Percentiles rank a stretch among this genome's conserved stretches.
Conservation (phyloP, 2,888 invertebrate species). For the Acleris holmiana region DNA sequence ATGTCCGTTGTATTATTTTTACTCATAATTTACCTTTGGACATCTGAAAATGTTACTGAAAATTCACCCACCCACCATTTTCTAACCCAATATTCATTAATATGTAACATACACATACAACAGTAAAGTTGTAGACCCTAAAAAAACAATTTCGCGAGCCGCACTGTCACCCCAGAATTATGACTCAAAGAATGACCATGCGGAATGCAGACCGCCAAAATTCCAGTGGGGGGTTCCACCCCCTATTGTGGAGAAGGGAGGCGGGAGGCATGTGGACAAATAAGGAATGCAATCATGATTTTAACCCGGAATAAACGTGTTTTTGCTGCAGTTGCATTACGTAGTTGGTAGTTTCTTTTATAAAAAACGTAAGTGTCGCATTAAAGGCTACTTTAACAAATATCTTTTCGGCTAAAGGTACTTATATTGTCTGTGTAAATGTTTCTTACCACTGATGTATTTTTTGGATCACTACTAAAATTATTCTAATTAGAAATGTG, state of each 20-base stretch:
- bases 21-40: too few species aligned
- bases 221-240: slow-evolving; percentile 51
- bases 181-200: slow-evolving; percentile 79
- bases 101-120: too few species aligned
- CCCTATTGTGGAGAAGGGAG: slow-evolving; percentile 43
- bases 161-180: slow-evolving; percentile 63
- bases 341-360: neutral
- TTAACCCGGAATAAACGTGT: slow-evolving; percentile 44
- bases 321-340: slow-evolving; percentile 33
- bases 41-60: too few species aligned
- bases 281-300: slow-evolving; percentile 62
- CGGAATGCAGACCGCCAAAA: slow-evolving; percentile 73
- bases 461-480: too few species aligned
- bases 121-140: neutral
- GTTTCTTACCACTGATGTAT: too few species aligned
- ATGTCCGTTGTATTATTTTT: too few species aligned
- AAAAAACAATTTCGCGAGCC: slow-evolving; percentile 67
- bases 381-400: too few species aligned
- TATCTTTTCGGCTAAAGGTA: too few species aligned
- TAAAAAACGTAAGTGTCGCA: neutral
- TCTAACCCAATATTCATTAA: neutral
- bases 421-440: too few species aligned
- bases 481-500: too few species aligned
- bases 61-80: neutral
- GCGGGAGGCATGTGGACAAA: slow-evolving; percentile 66